Percentiles rank a stretch among this genome's conserved stretches.
These are phyloP conservation scores for Drosophila prostipennis DNA, from an alignment of 2,888 invertebrate species.

Conservation along the genomic window DNA sequence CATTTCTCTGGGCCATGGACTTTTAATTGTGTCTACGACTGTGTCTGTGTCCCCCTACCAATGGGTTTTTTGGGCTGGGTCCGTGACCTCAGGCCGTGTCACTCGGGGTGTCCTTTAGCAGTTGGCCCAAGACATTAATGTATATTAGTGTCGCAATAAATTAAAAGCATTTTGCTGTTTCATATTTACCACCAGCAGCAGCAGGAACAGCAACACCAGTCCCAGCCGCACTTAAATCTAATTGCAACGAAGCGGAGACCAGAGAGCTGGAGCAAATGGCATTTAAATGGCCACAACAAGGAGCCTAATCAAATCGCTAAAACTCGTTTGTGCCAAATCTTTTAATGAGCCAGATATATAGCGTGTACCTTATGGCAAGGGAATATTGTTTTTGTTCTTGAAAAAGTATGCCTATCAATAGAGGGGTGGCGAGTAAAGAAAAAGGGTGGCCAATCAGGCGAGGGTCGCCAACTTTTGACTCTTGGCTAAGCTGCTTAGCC, in stretches of 20 bases:
- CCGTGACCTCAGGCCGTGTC: slow-evolving; percentile 47
- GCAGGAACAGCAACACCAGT: background rate
- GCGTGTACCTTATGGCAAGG: slow-evolving; percentile 55
- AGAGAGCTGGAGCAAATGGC: slow-evolving; percentile 45
- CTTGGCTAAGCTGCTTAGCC: slow-evolving; percentile 66
- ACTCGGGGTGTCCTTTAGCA: slow-evolving; percentile 49
- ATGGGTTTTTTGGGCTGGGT: slow-evolving; percentile 34
- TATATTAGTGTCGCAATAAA: slow-evolving; percentile 79
- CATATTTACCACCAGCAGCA: slow-evolving; percentile 62
- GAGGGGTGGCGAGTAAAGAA: slow-evolving; percentile 8
- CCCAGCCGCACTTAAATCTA: slow-evolving; percentile 70
- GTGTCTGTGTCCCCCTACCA: slow-evolving; percentile 17
- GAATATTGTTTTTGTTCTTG: slow-evolving; percentile 21
- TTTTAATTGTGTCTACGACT: slow-evolving; percentile 70
- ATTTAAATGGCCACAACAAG: slow-evolving; percentile 54
- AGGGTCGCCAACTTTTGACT: slow-evolving; percentile 55
- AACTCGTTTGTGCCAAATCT: slow-evolving; percentile 44
- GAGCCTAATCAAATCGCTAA: slow-evolving; percentile 63
- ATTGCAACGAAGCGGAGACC: slow-evolving; percentile 55
- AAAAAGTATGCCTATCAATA: slow-evolving; percentile 25
- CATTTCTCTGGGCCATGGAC: slow-evolving; percentile 78
- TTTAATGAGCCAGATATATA: slow-evolving; percentile 74
- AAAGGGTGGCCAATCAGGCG: slow-evolving; percentile 18
- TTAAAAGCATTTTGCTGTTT: slow-evolving; percentile 80
- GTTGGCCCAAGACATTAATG: slow-evolving; percentile 76